Percentiles rank a stretch among this genome's conserved stretches.
These are phyloP conservation scores for Myopa testacea DNA, from an alignment of 2,888 invertebrate genomes.

Conservation along the genomic window DNA sequence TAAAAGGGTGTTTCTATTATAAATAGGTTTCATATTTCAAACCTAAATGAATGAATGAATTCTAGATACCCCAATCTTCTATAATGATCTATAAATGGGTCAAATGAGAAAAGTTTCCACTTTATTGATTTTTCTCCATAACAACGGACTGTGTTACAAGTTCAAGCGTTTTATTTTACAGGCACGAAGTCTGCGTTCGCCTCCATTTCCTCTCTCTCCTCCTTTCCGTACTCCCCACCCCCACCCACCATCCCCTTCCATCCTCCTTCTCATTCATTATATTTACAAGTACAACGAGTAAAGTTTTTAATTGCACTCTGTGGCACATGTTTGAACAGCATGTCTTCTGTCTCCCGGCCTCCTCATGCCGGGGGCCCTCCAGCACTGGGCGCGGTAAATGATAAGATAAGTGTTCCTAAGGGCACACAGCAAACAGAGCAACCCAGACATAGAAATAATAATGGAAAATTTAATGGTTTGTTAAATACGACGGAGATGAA, in stretches of 20 bases:
- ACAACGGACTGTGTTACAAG: neutral
- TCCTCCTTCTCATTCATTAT: neutral
- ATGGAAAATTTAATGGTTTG: slow-evolving; percentile 33
- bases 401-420: neutral
- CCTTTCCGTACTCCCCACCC: neutral
- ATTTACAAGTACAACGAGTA: neutral
- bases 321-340: neutral
- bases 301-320: slow-evolving; percentile 24
- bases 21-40: too few species aligned
- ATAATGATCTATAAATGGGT: neutral
- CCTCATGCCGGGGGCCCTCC: neutral
- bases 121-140: too few species aligned
- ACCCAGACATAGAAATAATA: slow-evolving; percentile 2
- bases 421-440: neutral
- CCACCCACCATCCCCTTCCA: neutral
- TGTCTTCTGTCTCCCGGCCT: neutral
- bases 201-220: neutral
- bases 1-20: too few species aligned
- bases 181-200: too few species aligned
- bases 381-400: neutral
- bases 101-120: too few species aligned
- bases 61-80: neutral
- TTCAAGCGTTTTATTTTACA: neutral
- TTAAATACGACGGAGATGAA: slow-evolving; percentile 29
- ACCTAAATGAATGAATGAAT: too few species aligned